A percentile compares a stretch with the other conserved stretches of the same genome.
These are phyloP conservation scores for Panagrolaimus sp. DNA, from an alignment of 1,140 invertebrate genomes.

Conservation along the genomic window DNA sequence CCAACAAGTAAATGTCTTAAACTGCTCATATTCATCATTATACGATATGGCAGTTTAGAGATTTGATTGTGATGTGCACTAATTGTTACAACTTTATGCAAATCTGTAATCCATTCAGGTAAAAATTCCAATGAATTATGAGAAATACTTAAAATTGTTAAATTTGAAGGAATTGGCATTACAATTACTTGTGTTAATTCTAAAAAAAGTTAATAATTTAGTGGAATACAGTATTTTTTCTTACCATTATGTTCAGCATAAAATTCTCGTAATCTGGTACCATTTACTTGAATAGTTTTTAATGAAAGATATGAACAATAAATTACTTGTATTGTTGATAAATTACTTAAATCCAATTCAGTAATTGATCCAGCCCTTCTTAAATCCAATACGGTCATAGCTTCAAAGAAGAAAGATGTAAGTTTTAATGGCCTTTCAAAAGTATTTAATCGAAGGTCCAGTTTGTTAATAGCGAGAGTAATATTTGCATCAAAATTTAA, in stretches of 20 bases:
- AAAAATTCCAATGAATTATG: slow-evolving; percentile 8
- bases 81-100: slow-evolving; percentile 3
- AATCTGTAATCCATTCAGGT: slow-evolving; percentile 10
- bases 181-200: slow-evolving; percentile 9
- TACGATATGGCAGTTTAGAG: slow-evolving; percentile 2
- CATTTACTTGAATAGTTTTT: slow-evolving; percentile 12
- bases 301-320: slow-evolving; percentile 11
- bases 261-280: not conserved
- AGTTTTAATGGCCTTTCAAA: not conserved
- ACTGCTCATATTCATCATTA: slow-evolving; percentile 9
- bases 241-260: slow-evolving; percentile 8
- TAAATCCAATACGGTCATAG: slow-evolving; percentile 5
- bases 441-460: slow-evolving; percentile 14
- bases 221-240: not conserved
- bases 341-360: slow-evolving; percentile 12
- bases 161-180: slow-evolving; percentile 6
- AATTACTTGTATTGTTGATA: slow-evolving; percentile 1
- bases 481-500: slow-evolving; percentile 8
- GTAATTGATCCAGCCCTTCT: not conserved
- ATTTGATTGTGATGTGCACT: not conserved
- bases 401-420: slow-evolving; percentile 2
- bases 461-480: not conserved
- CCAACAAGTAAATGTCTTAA: slow-evolving; percentile 2
- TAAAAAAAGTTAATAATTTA: not conserved
- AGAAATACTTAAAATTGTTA: not conserved